A percentile compares a stretch with the other conserved stretches of the same genome.
These are phyloP conservation scores for Luperina nickerlii DNA, from an alignment of 2,888 invertebrate species.

Conservation along the genomic window DNA sequence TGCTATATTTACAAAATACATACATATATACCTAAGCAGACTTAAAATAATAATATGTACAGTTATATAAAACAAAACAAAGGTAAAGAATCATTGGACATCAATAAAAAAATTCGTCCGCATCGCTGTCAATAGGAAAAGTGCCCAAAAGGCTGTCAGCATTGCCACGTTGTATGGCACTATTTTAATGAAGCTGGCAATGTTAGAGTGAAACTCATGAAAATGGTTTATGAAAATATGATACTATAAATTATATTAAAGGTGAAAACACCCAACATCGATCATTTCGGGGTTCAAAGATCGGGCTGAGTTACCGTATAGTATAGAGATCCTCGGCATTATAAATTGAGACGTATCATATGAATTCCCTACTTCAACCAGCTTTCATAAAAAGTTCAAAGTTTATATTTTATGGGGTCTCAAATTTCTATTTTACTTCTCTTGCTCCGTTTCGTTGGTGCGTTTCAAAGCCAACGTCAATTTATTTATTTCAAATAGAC, in stretches of 20 bases:
- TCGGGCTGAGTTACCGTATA: not conserved
- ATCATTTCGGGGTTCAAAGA: not conserved
- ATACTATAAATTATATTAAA: not conserved
- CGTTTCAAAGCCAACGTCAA: not conserved
- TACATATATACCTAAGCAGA: not conserved
- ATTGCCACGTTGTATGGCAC: not conserved
- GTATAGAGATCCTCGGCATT: not conserved
- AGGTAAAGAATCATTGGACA: not conserved
- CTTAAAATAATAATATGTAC: not conserved
- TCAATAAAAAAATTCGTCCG: not conserved
- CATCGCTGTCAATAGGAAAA: not conserved
- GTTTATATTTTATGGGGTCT: not conserved
- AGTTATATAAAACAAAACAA: not conserved
- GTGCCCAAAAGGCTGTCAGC: not conserved
- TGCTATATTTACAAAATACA: not conserved
- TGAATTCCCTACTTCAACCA: not conserved
- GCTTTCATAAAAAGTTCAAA: not conserved
- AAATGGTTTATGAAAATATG: not conserved
- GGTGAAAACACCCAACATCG: not conserved
- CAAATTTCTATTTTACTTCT: not conserved
- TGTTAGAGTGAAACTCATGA: not conserved
- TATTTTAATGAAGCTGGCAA: not conserved
- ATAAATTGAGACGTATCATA: slow-evolving; percentile 1
- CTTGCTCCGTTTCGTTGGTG: not conserved
- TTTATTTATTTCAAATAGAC: not conserved